phyloP scores from a whole-genome alignment of 2,113 vertebrate genomes.

The Zosterops lateralis region DNA sequence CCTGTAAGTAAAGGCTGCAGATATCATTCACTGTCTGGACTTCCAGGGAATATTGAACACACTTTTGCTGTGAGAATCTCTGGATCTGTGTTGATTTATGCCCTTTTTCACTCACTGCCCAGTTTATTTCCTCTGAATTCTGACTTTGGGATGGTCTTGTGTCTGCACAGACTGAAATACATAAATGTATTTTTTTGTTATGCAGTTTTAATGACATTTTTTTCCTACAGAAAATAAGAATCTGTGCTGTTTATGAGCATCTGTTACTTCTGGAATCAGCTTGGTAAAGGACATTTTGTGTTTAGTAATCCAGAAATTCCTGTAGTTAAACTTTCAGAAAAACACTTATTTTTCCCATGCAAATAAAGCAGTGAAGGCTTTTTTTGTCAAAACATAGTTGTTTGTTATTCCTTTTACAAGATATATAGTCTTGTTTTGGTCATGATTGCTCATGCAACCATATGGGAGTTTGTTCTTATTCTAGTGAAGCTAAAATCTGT shows the following conservation, averaged over 20 bases:
- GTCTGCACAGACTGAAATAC: neutral
- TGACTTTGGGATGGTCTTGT: neutral
- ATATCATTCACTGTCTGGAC: neutral
- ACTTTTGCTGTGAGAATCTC: neutral
- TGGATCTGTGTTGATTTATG: neutral
- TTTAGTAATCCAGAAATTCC: conserved; percentile 4
- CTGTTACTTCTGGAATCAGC: conserved; percentile 22
- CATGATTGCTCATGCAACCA: conserved; percentile 62
- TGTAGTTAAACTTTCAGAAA: conserved; percentile 27
- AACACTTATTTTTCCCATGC: conserved; percentile 8
- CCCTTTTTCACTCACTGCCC: neutral
- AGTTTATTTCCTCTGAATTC: neutral
- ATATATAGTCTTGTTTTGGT: conserved; percentile 62
- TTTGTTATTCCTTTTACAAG: conserved; percentile 42
- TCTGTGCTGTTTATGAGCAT: conserved; percentile 6
- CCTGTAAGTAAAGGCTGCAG: neutral
- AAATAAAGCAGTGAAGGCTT: neutral
- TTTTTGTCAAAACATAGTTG: conserved; percentile 5
- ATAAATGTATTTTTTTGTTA: neutral
- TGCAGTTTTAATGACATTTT: neutral
- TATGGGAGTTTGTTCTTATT: conserved; percentile 61
- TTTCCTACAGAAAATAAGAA: neutral
- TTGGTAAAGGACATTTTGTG: neutral
- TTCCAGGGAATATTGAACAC: neutral
- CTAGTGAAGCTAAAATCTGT: conserved; percentile 47